Conservation (phyloP, 1,140 invertebrate species). For the Thalassaphorura encarpata region DNA sequence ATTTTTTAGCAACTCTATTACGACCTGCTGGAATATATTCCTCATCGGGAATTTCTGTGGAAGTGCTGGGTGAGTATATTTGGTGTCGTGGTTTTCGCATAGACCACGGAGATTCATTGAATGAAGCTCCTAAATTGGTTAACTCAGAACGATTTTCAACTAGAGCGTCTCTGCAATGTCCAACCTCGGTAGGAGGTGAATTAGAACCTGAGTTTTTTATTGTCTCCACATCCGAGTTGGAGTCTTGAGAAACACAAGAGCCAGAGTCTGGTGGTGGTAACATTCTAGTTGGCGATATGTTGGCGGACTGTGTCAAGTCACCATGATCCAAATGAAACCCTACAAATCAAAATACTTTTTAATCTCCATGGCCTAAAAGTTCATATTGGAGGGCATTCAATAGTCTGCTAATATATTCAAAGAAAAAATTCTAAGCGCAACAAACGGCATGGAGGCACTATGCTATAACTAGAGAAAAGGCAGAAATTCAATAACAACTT, state of each 20-base stretch:
- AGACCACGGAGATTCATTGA: conserved; percentile 6
- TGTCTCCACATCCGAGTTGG: conserved; percentile 21
- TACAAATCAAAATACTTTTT: too few relatives aligned
- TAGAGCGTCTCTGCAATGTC: neutral
- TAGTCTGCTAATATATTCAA: neutral
- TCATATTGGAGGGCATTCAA: too few relatives aligned
- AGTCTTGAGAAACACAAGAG: conserved; percentile 30
- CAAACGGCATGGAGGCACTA: neutral
- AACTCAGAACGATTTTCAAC: too few relatives aligned
- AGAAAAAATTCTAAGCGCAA: neutral
- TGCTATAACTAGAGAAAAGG: too few relatives aligned
- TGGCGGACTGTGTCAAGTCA: conserved; percentile 17
- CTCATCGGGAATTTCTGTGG: neutral
- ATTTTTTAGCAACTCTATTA: conserved; percentile 24
- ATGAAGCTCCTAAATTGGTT: conserved; percentile 21
- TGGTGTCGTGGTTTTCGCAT: neutral
- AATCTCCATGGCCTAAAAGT: too few relatives aligned
- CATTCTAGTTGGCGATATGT: conserved; percentile 29
- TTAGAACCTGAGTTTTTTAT: conserved; percentile 15
- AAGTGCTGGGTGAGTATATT: neutral
- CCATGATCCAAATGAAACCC: conserved; percentile 28
- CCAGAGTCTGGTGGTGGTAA: conserved; percentile 30
- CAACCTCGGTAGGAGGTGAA: neutral
- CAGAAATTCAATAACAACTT: neutral
- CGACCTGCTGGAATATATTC: conserved; percentile 17